These are phyloP conservation scores for Cryptus viduatorius DNA, from an alignment of 2,888 invertebrate species.

Conservation along the genomic window DNA sequence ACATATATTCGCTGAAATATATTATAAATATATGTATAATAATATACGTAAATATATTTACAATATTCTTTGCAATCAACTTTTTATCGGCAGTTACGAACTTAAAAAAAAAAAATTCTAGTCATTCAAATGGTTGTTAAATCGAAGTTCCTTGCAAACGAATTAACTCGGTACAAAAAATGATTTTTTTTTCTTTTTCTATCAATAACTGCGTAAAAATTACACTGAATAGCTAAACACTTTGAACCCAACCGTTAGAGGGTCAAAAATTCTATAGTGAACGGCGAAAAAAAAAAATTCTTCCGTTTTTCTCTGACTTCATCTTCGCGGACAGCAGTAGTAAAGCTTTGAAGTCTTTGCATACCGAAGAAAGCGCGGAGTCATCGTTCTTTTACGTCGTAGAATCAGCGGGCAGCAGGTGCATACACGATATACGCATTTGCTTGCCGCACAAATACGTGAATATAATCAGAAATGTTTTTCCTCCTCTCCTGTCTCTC, in stretches of 20 bases:
- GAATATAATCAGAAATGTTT: conserved; percentile 45
- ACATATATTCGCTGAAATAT: no score
- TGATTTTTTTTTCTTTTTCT: not conserved
- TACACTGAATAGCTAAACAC: not conserved
- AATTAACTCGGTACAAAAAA: no score
- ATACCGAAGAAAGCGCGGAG: conserved; percentile 42
- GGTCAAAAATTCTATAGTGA: not conserved
- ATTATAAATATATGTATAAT: no score
- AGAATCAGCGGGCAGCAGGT: conserved; percentile 48
- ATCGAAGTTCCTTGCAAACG: no score
- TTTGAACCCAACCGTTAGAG: not conserved
- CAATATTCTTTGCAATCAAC: no score
- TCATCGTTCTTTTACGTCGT: conserved; percentile 36
- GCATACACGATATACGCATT: not conserved
- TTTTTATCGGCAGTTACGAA: no score
- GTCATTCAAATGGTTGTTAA: no score
- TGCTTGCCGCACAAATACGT: not conserved
- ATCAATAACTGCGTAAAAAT: not conserved
- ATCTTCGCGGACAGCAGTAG: not conserved
- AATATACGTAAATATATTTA: no score
- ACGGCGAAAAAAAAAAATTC: not conserved
- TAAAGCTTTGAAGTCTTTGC: conserved; percentile 14
- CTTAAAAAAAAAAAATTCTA: no score
- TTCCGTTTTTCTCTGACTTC: not conserved
- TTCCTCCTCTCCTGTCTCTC: conserved; percentile 1